Conservation (phyloP, 2,888 invertebrate species). For the Hypolimnas misippus region DNA sequence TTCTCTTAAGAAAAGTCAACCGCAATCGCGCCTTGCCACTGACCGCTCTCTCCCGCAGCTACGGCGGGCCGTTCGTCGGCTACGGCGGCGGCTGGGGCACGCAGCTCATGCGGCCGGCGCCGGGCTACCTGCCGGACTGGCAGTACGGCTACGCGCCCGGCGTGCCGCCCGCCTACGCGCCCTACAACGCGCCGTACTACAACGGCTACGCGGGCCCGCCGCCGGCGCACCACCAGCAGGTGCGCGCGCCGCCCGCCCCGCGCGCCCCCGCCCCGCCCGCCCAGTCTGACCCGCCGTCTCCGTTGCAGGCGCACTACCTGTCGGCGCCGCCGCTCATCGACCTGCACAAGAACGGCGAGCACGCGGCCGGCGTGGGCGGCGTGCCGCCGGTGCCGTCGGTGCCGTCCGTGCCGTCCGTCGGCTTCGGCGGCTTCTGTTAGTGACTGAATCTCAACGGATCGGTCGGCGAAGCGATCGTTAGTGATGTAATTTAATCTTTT, state of each 20-base stretch:
- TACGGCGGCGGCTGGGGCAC: slow-evolving; percentile 77
- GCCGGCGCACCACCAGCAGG: slow-evolving; percentile 78
- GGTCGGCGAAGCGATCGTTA: slow-evolving; percentile 51
- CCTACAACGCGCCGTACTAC: slow-evolving; percentile 78
- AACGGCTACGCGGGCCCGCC: slow-evolving; percentile 76
- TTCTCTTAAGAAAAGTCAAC: too few relatives aligned
- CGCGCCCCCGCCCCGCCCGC: too few relatives aligned
- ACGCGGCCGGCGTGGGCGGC: slow-evolving; percentile 55
- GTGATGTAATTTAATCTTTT: slow-evolving; percentile 69
- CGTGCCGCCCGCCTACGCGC: slow-evolving; percentile 66
- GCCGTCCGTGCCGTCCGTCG: slow-evolving; percentile 77
- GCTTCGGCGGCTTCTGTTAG: slow-evolving; percentile 82
- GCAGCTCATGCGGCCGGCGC: slow-evolving; percentile 78
- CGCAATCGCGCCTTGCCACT: too few relatives aligned
- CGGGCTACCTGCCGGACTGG: slow-evolving; percentile 79
- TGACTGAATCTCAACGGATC: slow-evolving; percentile 35
- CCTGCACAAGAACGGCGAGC: slow-evolving; percentile 75
- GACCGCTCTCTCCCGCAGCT: slow-evolving; percentile 50
- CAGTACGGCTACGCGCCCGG: slow-evolving; percentile 74
- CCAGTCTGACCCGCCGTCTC: neutral
- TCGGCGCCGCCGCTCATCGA: slow-evolving; percentile 73
- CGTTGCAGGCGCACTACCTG: slow-evolving; percentile 66
- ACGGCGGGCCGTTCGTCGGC: slow-evolving; percentile 78
- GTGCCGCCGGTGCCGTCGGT: slow-evolving; percentile 66
- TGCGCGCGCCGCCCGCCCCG: slow-evolving; percentile 34